Base-by-base conservation (phyloP, 2,888 invertebrate genomes). In the Alviniconcha strummeri region DNA sequence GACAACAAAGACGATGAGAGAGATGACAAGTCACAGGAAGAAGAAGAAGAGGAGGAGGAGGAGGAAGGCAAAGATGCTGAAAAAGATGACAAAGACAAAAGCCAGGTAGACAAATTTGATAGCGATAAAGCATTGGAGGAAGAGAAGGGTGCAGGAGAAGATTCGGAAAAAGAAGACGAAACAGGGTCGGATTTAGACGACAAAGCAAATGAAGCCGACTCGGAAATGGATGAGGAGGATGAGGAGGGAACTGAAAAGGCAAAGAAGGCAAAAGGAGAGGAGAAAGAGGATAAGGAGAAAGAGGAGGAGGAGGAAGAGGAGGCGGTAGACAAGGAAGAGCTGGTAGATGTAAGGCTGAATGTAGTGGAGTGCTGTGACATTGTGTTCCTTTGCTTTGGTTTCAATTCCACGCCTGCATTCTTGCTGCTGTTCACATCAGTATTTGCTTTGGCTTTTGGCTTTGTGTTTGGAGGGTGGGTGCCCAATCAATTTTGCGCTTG, bases 11-110 rank as follows among this genome's bases (percentile, higher is more conserved):
- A 83, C 56, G 74, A 81, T 9, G 71, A 82, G 69, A 72, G 81
- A 69, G 84, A 85, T 55, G 81, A 86, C 71, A 81, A 84, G 67
- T 84, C 82, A 76, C 83, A 84, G 11, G 81, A 86, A 15, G 84
- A 82, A 76, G 86, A 85, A 7, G 84, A 86, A 76, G 84, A 82
- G 83, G 84, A 83, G 19, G 36, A 79, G 5, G 67, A 81, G 36
- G 83, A 82, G 71, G 54, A 75, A 15, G 75, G 54, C 9, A 69
- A 82, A 36, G 81, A 19, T 13, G 80, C 84, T 60, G 69, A 57
- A 13, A 85, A 84, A 60, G 83, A 84, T 11, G 84, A 83, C 8
- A 82, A 85, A 71, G 83, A 81, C 4, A 19, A 76, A 7, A 74
- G 19, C 19, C 54, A 83, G 78, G 79, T 78, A 71, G 82, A 84